phyloP scores from a whole-genome alignment of 2,888 invertebrate species.

The Latrodectus elegans region DNA sequence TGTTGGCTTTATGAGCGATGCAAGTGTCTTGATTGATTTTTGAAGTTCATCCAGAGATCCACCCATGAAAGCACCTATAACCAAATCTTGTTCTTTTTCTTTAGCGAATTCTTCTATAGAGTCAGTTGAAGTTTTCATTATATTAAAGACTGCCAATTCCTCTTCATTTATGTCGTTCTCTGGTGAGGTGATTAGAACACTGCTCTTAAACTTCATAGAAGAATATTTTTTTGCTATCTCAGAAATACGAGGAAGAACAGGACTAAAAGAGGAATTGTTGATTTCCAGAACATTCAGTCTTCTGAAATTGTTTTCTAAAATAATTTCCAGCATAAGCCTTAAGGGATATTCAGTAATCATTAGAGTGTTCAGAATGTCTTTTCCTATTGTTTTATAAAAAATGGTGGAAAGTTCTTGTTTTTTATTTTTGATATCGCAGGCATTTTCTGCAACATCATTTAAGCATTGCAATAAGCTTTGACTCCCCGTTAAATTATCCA shows the following conservation, averaged over 20 bases:
- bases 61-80: constrained; percentile 10
- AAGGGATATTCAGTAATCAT: constrained; percentile 71
- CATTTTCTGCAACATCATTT: background rate
- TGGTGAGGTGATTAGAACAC: background rate
- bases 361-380: constrained; percentile 70
- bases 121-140: background rate
- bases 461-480: background rate
- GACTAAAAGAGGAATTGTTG: constrained; percentile 7
- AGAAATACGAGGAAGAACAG: background rate
- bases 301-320: constrained; percentile 85
- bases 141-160: background rate
- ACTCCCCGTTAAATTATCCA: background rate
- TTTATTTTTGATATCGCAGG: background rate
- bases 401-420: background rate
- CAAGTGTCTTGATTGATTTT: background rate
- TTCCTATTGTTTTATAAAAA: background rate
- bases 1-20: background rate
- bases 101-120: background rate
- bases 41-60: background rate
- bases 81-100: constrained; percentile 15
- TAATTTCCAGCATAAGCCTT: constrained; percentile 80
- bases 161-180: background rate
- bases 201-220: constrained; percentile 23
- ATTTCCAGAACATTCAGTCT: constrained; percentile 87
- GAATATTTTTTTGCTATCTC: background rate